Percentiles rank a stretch among this genome's conserved stretches.
These are phyloP conservation scores for Rhynchopsitta pachyrhyncha DNA, from an alignment of 2,113 vertebrate genomes.

Conservation along the genomic window DNA sequence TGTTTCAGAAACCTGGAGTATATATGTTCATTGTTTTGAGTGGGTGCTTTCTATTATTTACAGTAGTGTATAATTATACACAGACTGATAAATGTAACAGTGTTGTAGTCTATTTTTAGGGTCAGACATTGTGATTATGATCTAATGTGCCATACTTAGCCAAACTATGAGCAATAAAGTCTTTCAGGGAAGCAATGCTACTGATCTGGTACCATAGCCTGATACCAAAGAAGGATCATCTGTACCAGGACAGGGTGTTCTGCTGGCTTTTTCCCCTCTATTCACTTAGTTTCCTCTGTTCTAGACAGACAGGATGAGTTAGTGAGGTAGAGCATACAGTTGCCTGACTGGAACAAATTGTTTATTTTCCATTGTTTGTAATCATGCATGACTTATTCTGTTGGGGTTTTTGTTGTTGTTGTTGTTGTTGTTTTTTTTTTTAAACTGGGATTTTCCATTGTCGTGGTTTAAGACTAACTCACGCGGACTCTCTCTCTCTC, in stretches of 20 bases:
- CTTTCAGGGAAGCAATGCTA: not conserved
- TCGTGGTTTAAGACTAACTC: too few relatives aligned
- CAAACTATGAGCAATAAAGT: constrained; percentile 29
- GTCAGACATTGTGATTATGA: not conserved
- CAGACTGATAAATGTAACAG: not conserved
- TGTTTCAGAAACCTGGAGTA: not conserved
- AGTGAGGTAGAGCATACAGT: constrained; percentile 44
- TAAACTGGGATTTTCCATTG: not conserved
- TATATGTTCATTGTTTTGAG: not conserved
- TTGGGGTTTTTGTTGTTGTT: not conserved
- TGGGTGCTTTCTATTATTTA: constrained; percentile 38
- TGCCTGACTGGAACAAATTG: constrained; percentile 44
- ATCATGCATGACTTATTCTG: constrained; percentile 1
- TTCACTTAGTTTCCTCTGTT: constrained; percentile 48
- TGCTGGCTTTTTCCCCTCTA: not conserved
- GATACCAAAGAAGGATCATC: constrained; percentile 11
- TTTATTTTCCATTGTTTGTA: constrained; percentile 61
- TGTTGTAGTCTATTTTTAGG: not conserved
- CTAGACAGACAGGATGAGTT: constrained; percentile 59
- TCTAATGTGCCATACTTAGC: constrained; percentile 3
- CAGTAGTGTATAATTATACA: not conserved
- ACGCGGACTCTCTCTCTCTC: too few relatives aligned
- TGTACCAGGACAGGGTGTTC: constrained; percentile 36
- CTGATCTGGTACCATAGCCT: not conserved
- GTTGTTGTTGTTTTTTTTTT: not conserved